Evolutionary conservation across 1,140 invertebrate genomes (phyloP), one percentile per base, ranked within the genome.

Genomic region (Chelonus insularis): DNA sequence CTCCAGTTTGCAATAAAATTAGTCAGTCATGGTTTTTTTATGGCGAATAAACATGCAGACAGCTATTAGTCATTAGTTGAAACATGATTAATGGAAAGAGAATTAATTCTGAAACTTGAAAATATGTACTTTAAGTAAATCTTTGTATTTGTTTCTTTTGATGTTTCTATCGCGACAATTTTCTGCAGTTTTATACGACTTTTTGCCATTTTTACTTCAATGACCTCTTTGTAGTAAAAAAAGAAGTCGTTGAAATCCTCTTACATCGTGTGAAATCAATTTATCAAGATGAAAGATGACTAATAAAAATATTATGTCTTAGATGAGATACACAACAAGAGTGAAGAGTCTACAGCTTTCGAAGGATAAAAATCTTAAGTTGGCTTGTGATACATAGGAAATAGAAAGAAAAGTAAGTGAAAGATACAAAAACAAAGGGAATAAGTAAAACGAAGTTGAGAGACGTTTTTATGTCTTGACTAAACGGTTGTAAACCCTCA

Each of bases 251-350:
- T 18, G 20, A 18, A 25, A 73, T 72, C 62, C 57, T 66, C 50
- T 71, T 68, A 66, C 37, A 32, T 56, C 48, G 56, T 41, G 57
- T 50, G 56, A 43, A 62, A 68, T 18, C 62, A 69, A 74, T 73
- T 73, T 70, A 69, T 68, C 55, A 29, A 29, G 25, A 29, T 29
- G 25, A 29, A 63, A 55, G 52, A 68, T 67, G 62, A 72, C 62
- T 72, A 70, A 70, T 73, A 70, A 73, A 72, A 75, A 70, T 69
- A 72, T 68, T 52, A 64, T 66, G 67, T 66, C 61, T 59, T 39
- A 36, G 9, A 4, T 20, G 18, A 23, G 21, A 43, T 62, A 58
- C 48, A 12, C 37, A 29, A 3, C 25, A 29, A 29, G 25, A 29
- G 25, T 29, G 3, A 29, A 29, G 25, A 29, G 25, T 29, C 7